A percentile compares a stretch with the other conserved stretches of the same genome.
phyloP scores from a whole-genome alignment of 2,113 vertebrate species.

The Pyrgilauda ruficollis region DNA sequence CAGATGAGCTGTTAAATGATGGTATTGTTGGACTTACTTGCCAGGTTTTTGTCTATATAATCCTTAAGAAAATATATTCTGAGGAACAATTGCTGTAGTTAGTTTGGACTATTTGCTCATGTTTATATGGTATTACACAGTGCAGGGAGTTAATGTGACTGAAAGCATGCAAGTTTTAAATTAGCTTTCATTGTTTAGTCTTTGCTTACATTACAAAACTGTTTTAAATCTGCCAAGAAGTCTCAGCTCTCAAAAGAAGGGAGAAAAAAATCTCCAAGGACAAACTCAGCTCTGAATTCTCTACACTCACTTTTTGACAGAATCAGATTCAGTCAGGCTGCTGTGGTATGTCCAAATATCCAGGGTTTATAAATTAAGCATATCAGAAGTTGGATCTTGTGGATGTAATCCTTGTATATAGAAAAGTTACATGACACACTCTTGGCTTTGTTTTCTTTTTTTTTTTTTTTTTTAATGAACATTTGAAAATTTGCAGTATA shows the following conservation, averaged over 20 bases:
- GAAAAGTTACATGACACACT: background rate
- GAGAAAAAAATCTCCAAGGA: background rate
- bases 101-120: slow-evolving; percentile 25
- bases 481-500: background rate
- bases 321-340: background rate
- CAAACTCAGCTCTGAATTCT: background rate
- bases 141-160: slow-evolving; percentile 52
- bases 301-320: background rate
- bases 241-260: background rate
- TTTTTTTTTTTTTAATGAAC: background rate
- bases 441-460: background rate
- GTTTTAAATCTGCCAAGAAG: slow-evolving; percentile 16
- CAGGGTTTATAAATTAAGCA: background rate
- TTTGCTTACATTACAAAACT: slow-evolving; percentile 44
- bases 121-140: slow-evolving; percentile 55
- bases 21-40: background rate
- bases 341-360: background rate
- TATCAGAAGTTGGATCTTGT: background rate
- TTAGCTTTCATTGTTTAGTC: slow-evolving; percentile 25
- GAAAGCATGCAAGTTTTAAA: slow-evolving; percentile 42
- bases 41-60: background rate
- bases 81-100: background rate
- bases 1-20: background rate
- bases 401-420: background rate
- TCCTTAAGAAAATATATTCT: slow-evolving; percentile 14